Base-by-base conservation (phyloP, 2,888 invertebrate genomes). In the Leistus spinibarbis region DNA sequence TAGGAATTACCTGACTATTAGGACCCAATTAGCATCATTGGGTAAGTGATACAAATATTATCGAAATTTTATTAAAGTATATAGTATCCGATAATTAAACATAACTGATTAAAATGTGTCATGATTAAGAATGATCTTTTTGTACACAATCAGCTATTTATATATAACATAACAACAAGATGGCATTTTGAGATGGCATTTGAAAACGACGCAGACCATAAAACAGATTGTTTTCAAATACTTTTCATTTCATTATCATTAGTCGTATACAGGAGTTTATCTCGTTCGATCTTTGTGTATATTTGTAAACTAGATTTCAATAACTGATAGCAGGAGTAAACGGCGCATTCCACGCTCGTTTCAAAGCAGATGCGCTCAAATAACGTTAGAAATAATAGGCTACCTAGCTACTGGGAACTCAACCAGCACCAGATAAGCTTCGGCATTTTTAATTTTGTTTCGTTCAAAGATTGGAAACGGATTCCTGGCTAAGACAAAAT, bases 261-360 rank as follows among this genome's bases (percentile, higher is more conserved):
- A 71, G 71, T 65, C 64, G 65, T 24, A 56, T 71, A 56, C 56
- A 56, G 64, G n/a, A 40, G 65, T 71, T 53, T 71, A 71, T 71
- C 71, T 64, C 64, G 24, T n/a, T 56, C 40, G 64, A 71, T 71
- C 71, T 54, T 54, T n/a, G 54, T 64, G 71, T 71, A 71, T 65
- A 71, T 71, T 65, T 71, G 71, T 71, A 71, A 71, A 71, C 71
- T 13, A 54, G 71, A 71, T 71, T 71, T 71, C 65, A 71, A 71
- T 65, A 71, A 60, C 65, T 64, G 71, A 71, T 71, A 71, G 54
- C 56, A 71, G 54, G n/a, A 64, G 65, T 57, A 65, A 71, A 71
- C 19, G 54, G 22, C 20, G 56, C 65, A 71, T 71, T 54, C 64
- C 64, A 13, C 13, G 22, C 54, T 64, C 71, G 53, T 54, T 70